Evolutionary conservation across 64 coral and sea anemone species (phyloP).

Genomic region (Hydrozoanthus tunicans): DNA sequence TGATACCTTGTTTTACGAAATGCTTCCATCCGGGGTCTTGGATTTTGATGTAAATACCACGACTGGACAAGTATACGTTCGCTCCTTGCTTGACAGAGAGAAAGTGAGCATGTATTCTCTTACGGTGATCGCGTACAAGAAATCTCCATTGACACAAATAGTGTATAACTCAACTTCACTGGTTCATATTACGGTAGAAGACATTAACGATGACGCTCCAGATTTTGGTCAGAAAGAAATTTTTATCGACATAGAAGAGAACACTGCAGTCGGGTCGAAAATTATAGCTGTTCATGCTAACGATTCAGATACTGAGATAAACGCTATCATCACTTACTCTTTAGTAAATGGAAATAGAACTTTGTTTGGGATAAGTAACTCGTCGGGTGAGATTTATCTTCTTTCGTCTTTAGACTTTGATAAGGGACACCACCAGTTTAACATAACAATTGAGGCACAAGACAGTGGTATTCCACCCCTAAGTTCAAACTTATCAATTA

Average conservation of each 20-base stretch:
- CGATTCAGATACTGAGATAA: constrained; percentile 36
- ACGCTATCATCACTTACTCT: constrained; percentile 41
- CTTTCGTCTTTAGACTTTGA: constrained; percentile 50
- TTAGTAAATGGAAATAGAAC: constrained; percentile 52
- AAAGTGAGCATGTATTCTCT: constrained; percentile 24
- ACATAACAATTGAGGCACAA: constrained; percentile 58
- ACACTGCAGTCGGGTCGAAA: constrained; percentile 19
- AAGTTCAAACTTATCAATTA: constrained; percentile 40
- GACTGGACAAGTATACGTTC: constrained; percentile 28
- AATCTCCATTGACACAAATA: constrained; percentile 41
- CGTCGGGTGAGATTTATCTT: constrained; percentile 40
- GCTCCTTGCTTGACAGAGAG: constrained; percentile 45
- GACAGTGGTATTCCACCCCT: constrained; percentile 57
- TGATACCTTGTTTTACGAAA: constrained; percentile 28
- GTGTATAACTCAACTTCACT: constrained; percentile 36
- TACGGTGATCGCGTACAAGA: constrained; percentile 47
- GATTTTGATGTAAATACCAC: constrained; percentile 36
- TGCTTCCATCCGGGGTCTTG: neutral
- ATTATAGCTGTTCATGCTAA: constrained; percentile 40
- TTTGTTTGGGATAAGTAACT: constrained; percentile 28
- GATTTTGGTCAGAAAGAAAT: constrained; percentile 42
- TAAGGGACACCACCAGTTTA: constrained; percentile 41
- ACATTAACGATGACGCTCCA: constrained; percentile 52
- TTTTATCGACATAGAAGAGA: constrained; percentile 27
- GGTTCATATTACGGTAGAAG: constrained; percentile 16